These are phyloP conservation scores for Ptilorrhoa leucosticta DNA, from an alignment of 2,113 vertebrate genomes.

Conservation along the genomic window DNA sequence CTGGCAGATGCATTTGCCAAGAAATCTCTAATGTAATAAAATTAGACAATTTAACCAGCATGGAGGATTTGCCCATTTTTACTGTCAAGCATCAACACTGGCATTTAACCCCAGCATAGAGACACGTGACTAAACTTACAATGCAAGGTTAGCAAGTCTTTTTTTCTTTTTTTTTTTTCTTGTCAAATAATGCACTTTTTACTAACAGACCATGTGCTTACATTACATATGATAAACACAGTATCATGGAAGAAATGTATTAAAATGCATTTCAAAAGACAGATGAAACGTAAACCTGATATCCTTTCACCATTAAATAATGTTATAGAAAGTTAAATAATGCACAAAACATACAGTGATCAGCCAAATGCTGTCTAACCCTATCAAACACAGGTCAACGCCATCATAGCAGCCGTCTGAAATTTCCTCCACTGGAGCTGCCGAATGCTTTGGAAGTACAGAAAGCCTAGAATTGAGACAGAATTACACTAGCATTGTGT, in stretches of 20 bases:
- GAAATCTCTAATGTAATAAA: conserved; percentile 80
- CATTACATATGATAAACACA: neutral
- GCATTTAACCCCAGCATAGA: conserved; percentile 71
- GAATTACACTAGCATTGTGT: conserved; percentile 95
- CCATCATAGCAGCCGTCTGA: conserved; percentile 77
- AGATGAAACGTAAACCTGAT: conserved; percentile 56
- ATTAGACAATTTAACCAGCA: conserved; percentile 81
- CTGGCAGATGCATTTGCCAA: conserved; percentile 76
- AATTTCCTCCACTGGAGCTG: conserved; percentile 82
- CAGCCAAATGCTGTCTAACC: conserved; percentile 78
- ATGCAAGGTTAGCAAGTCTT: conserved; percentile 48
- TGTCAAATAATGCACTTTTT: conserved; percentile 32
- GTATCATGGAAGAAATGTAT: neutral
- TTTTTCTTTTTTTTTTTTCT: neutral
- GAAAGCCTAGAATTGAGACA: conserved; percentile 87
- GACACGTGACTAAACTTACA: conserved; percentile 69
- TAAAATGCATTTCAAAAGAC: conserved; percentile 52
- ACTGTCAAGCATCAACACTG: conserved; percentile 71
- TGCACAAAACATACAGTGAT: conserved; percentile 74
- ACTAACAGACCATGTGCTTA: neutral
- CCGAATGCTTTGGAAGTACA: conserved; percentile 80
- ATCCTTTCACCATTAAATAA: conserved; percentile 69
- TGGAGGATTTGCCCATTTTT: conserved; percentile 74
- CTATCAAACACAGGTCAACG: conserved; percentile 89
- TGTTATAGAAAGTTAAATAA: conserved; percentile 75